A percentile compares a stretch with the other conserved stretches of the same genome.
phyloP scores from a whole-genome alignment of 2,113 vertebrate species.

The Calonectris borealis region DNA sequence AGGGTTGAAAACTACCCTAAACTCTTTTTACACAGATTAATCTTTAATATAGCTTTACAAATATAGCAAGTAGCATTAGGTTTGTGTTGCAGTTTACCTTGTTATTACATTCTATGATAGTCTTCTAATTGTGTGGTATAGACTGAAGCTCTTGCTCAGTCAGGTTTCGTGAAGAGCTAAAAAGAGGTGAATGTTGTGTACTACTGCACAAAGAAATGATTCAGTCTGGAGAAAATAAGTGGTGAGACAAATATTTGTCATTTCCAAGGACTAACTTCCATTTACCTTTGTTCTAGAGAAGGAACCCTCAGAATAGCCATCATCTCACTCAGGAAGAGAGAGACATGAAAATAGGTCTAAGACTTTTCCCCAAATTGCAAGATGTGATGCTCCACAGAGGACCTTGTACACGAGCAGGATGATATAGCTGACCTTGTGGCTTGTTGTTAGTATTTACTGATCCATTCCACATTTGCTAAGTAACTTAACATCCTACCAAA shows the following conservation, averaged over 20 bases:
- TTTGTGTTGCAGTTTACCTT: background rate
- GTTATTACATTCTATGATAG: background rate
- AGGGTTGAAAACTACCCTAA: background rate
- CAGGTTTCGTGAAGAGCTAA: background rate
- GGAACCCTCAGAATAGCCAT: background rate
- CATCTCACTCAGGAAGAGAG: background rate
- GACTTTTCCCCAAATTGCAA: background rate
- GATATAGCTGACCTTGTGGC: background rate
- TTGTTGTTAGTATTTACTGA: background rate
- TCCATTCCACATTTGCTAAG: background rate
- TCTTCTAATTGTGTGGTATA: background rate
- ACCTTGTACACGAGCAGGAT: background rate
- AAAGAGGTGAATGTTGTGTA: background rate
- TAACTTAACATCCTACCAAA: background rate
- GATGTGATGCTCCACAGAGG: background rate
- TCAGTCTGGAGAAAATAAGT: background rate
- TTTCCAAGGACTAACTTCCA: background rate
- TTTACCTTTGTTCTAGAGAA: background rate
- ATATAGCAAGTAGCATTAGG: background rate
- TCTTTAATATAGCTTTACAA: background rate
- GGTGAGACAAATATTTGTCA: slow-evolving; percentile 31
- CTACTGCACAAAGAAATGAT: background rate
- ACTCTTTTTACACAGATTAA: background rate
- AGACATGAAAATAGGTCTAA: background rate
- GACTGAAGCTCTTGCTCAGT: background rate